Conservation (phyloP, 2,888 invertebrate genomes). For the Pseudococcus longispinus region DNA sequence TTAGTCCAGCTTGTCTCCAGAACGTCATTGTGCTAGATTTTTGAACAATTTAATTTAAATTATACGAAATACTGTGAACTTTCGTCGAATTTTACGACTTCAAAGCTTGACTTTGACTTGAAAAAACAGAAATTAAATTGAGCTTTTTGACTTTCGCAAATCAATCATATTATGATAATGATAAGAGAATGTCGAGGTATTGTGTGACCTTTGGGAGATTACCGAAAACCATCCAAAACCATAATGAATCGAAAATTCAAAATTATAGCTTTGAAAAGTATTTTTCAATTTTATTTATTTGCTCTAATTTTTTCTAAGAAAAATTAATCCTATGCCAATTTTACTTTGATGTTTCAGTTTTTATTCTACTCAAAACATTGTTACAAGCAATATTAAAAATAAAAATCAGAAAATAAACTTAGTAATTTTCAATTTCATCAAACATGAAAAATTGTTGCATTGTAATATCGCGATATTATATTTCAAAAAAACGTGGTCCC, state of each 20-base stretch:
- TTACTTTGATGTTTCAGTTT: background rate
- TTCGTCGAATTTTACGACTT: background rate
- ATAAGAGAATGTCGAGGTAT: background rate
- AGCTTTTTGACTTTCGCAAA: background rate
- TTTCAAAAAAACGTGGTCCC: conserved; percentile 48
- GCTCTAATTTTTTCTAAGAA: background rate
- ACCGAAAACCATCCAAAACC: background rate
- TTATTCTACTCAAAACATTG: background rate
- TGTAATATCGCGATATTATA: background rate
- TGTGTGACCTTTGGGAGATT: background rate
- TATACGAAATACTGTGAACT: background rate
- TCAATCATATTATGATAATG: background rate
- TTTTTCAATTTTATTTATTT: background rate
- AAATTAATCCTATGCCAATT: too few species aligned
- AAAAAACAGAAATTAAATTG: background rate
- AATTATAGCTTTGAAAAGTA: too few species aligned
- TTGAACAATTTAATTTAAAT: background rate
- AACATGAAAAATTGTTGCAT: background rate
- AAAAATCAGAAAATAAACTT: too few species aligned
- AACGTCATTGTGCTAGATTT: conserved; percentile 69
- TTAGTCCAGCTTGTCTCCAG: conserved; percentile 85
- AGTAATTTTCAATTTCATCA: background rate
- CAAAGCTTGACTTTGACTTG: conserved; percentile 16
- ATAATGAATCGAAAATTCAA: background rate
- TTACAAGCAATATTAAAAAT: too few species aligned